Evolutionary conservation across 2,113 vertebrate species (phyloP), one percentile per base, ranked within the genome.

Genomic region (Microtus oregoni): DNA sequence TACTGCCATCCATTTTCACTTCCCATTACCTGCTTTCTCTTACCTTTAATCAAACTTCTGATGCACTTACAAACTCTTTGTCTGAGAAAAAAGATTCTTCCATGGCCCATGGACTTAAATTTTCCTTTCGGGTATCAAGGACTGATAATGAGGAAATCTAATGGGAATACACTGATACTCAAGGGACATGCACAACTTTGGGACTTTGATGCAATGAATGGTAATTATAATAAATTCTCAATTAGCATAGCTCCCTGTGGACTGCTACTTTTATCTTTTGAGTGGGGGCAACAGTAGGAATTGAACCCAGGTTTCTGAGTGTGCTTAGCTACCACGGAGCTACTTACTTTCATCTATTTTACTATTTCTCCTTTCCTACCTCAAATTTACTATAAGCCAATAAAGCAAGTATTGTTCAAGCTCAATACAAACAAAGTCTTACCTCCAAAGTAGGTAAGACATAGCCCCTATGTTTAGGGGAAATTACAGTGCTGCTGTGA

Each of bases 61-160:
- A 87, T 90, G 11, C 24, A 92, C 79, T 95, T 92, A 94, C 52
- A 26, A 97, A 68, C 9, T 89, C 72, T 20, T 47, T 93, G 76
- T 44, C 47, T 92, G 13, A 5, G 5, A 68, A 92, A 92, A 96
- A 97, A 76, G 47, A 94, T 76, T 92, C 58, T 96, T 50, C 47
- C 19, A 92, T 79, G 32, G 14, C 47, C 5, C 67, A 90, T n/a
- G 47, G 70, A 97, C 93, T 94, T 78, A 88, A 95, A 85, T 92
- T 87, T 93, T 19, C 47, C 19, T 94, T 83, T 94, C 30, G 30
- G 67, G 6, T 63, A 72, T 30, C 47, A 90, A 61, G 94, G 30
- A 19, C 7, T 92, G 52, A 72, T 65, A 85, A 73, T 89, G 67
- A 95, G 38, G 35, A 4, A 95, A 63, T 50, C 35, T 93, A 96